phyloP scores from a whole-genome alignment of 2,113 vertebrate species.

The Okapia johnstoni region DNA sequence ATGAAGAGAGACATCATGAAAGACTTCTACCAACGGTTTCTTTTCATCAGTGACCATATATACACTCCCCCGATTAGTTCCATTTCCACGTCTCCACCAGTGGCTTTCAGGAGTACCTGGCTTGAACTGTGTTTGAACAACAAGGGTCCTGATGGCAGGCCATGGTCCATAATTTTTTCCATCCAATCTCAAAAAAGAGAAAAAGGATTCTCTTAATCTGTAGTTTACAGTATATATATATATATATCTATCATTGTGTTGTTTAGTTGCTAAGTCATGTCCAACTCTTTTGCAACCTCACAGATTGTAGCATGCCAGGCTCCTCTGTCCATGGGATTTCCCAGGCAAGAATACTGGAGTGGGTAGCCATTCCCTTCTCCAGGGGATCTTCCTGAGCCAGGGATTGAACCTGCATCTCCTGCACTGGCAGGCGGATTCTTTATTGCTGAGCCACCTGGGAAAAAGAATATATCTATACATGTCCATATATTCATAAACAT shows the following conservation, averaged over 20 bases:
- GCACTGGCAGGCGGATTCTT: neutral
- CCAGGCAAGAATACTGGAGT: neutral
- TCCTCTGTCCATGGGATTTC: neutral
- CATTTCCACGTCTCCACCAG: neutral
- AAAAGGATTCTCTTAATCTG: neutral
- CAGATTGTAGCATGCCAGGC: neutral
- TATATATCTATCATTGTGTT: neutral
- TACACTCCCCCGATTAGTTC: neutral
- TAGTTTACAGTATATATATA: neutral
- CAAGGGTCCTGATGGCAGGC: neutral
- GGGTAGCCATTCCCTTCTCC: neutral
- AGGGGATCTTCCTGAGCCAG: neutral
- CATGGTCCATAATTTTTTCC: neutral
- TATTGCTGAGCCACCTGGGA: neutral
- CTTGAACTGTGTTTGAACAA: neutral
- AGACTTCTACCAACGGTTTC: neutral
- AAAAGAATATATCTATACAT: neutral
- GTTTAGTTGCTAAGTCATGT: neutral
- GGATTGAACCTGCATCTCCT: neutral
- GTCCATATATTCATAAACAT: neutral
- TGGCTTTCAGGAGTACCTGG: neutral
- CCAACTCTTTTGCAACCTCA: neutral
- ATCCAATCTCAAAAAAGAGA: neutral
- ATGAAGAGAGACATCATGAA: neutral
- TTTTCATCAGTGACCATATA: neutral